These are phyloP conservation scores for Hassar affinis DNA, from an alignment of 2,113 vertebrate species.

Conservation along the genomic window DNA sequence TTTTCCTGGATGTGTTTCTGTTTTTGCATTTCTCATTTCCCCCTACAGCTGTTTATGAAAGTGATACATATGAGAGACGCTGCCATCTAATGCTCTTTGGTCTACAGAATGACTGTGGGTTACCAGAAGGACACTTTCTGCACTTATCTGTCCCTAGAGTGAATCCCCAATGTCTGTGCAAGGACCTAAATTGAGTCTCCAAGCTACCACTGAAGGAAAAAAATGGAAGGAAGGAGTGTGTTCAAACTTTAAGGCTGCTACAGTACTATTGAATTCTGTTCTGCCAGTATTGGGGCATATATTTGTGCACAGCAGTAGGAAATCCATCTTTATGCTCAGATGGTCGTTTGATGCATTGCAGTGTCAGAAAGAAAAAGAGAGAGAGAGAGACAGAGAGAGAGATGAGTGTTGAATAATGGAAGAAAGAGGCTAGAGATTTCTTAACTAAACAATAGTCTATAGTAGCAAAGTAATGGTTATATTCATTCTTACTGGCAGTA, in stretches of 20 bases:
- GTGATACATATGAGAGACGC: background rate
- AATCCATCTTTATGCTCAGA: constrained; percentile 44
- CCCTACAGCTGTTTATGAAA: constrained; percentile 4
- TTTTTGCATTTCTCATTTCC: constrained; percentile 21
- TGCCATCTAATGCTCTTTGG: background rate
- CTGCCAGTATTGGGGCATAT: constrained; percentile 33
- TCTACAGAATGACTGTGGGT: constrained; percentile 18
- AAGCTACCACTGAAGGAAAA: background rate
- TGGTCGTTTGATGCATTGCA: constrained; percentile 40
- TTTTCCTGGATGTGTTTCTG: constrained; percentile 21
- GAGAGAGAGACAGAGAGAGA: background rate
- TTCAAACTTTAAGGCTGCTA: background rate
- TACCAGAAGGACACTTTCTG: constrained; percentile 30
- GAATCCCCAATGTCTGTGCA: constrained; percentile 9
- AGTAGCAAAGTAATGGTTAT: background rate
- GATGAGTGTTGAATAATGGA: constrained; percentile 18
- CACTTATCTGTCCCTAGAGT: constrained; percentile 15
- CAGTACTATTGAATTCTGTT: constrained; percentile 25
- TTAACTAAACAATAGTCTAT: background rate
- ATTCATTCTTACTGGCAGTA: background rate
- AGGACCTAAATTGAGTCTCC: constrained; percentile 18
- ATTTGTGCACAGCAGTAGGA: constrained; percentile 24
- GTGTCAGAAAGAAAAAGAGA: background rate
- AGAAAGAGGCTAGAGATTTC: constrained; percentile 7
- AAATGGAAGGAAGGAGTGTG: constrained; percentile 6